Base-by-base conservation (phyloP, 2,888 invertebrate species). In the Campoplex capitator region DNA sequence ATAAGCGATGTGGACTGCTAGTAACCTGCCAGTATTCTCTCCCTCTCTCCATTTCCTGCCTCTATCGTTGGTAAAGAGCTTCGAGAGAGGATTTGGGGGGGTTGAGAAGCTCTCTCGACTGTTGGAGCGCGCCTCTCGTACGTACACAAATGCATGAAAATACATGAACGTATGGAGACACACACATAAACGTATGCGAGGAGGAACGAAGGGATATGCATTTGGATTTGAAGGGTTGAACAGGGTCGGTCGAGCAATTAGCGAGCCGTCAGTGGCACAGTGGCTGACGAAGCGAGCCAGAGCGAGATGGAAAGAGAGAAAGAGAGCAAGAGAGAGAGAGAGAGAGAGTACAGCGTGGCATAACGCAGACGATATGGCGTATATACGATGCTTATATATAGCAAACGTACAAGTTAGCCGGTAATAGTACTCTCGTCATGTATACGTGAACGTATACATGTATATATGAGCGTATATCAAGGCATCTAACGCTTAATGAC, bases 221-320 rank as follows among this genome's bases (percentile, higher is more conserved):
- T 93, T 93, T 91, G 93, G 90, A 93, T 93, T 93, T 93, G 93
- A 93, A 92, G 93, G 93, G 93, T 91, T 89, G 91, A 89, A 90
- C 88, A 91, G 89, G 91, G 91, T 90, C 90, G 92, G 91, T 91
- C 89, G 94, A 93, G 94, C 94, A 94, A 94, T 94, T 94, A 94
- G 94, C 94, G 94, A 94, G 93, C 94, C 94, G 94, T 94, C 94
- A 94, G 93, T 92, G 93, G 93, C 93, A 93, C 93, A 93, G 93
- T 92, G 92, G 93, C 93, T 93, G 92, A 93, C 93, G 92, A 92
- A 90, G 90, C 58, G 13, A 80, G 71, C 32, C 13, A 56, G 75
- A 65, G 76, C 48, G 78, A 67, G 75, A 35, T 35, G n/a, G 75
- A 28, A 56, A n/a, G 42, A 83, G 78, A 73, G 68, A 70, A 71